Evolutionary conservation across 2,113 vertebrate species (phyloP).

Genomic region (Pterocles gutturalis): DNA sequence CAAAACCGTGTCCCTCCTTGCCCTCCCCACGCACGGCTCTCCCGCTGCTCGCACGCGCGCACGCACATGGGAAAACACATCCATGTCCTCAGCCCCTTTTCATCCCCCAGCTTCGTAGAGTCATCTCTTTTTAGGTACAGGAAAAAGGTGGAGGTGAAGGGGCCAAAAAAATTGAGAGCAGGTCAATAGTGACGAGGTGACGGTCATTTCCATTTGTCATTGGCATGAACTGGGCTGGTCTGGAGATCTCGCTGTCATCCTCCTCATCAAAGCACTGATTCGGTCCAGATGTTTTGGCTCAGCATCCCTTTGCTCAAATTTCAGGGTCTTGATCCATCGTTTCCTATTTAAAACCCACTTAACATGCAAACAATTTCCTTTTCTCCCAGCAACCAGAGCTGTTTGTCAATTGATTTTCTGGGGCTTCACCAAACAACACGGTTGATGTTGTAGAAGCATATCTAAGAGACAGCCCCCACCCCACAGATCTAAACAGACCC

Average conservation of each 20-base stretch:
- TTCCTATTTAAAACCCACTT: neutral
- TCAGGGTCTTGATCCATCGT: neutral
- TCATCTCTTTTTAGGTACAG: no score
- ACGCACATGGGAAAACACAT: no score
- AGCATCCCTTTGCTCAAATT: neutral
- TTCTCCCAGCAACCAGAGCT: neutral
- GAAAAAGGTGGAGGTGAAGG: neutral
- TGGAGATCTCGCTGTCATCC: neutral
- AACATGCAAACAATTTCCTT: neutral
- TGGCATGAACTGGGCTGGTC: rapidly evolving
- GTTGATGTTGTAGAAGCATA: rapidly evolving
- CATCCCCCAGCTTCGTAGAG: rapidly evolving
- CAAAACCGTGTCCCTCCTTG: neutral
- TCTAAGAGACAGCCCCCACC: rapidly evolving
- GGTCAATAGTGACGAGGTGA: rapidly evolving
- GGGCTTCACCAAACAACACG: no score
- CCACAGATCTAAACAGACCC: no score
- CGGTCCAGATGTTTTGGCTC: neutral
- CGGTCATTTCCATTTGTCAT: rapidly evolving
- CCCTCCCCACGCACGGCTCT: neutral
- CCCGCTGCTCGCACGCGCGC: neutral
- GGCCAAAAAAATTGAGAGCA: rapidly evolving
- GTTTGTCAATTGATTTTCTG: neutral
- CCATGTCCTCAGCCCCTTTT: neutral
- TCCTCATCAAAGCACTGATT: neutral